Percentiles rank a stretch among this genome's conserved stretches.
These are phyloP conservation scores for Dasyornis broadbenti DNA, from an alignment of 2,113 vertebrate genomes.

Conservation along the genomic window DNA sequence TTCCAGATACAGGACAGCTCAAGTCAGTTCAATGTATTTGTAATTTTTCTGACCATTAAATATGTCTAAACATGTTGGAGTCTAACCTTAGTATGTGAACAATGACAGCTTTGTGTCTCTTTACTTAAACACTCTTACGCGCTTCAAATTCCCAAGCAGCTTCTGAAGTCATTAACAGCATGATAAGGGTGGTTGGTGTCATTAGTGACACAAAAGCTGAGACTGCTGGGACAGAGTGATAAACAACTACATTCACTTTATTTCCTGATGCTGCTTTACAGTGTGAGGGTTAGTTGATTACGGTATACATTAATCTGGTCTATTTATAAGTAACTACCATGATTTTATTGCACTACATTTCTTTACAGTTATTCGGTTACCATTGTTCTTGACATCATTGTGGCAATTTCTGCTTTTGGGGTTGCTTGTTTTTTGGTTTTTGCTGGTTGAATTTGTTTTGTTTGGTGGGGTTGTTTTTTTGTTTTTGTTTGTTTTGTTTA, in stretches of 20 bases:
- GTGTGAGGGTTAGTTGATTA: background rate
- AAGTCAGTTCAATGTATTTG: background rate
- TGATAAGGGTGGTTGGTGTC: background rate
- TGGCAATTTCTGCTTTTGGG: background rate
- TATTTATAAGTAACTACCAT: background rate
- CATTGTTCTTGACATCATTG: background rate
- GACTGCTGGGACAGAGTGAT: background rate
- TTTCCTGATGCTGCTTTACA: background rate
- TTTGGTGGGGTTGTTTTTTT: background rate
- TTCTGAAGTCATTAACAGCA: background rate
- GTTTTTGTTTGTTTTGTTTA: background rate
- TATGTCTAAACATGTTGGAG: background rate
- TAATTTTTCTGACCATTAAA: background rate
- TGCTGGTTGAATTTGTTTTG: background rate
- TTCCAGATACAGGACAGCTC: background rate
- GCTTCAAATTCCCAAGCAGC: background rate
- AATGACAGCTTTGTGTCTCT: background rate
- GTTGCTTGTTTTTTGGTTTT: background rate
- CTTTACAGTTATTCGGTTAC: background rate
- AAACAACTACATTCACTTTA: background rate
- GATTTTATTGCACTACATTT: background rate
- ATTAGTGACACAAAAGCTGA: background rate
- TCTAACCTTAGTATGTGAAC: background rate
- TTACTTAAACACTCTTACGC: background rate
- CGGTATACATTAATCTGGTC: background rate